Percentiles rank a stretch among this genome's conserved stretches.
Evolutionary conservation across 2,113 vertebrate species (phyloP).

Genomic region (Python bivittatus): DNA sequence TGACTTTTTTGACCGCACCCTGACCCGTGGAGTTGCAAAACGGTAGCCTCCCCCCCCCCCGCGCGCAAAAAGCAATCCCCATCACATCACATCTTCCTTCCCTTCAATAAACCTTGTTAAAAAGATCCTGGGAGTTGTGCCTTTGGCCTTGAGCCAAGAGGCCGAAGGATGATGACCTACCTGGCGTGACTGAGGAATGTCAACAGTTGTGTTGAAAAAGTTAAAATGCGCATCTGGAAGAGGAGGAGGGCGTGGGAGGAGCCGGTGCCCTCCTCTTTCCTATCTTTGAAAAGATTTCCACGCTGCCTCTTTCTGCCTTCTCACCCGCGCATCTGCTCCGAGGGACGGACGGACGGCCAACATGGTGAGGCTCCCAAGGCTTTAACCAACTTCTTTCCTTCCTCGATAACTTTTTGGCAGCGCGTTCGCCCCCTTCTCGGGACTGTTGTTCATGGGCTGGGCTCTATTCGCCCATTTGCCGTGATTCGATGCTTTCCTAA

Average conservation of each 20-base stretch:
- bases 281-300: not conserved
- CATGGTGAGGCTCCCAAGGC: constrained; percentile 58
- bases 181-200: not conserved
- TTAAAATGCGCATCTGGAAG: not conserved
- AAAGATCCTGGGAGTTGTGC: not conserved
- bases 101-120: not conserved
- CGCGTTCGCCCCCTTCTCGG: not conserved
- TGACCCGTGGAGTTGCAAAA: not conserved
- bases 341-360: not conserved
- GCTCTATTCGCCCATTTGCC: not conserved
- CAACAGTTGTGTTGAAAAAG: rapidly evolving
- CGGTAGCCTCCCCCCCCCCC: not conserved
- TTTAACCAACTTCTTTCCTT: rapidly evolving
- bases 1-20: not conserved
- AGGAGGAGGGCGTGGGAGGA: constrained; percentile 38
- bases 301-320: rapidly evolving
- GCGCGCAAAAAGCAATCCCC: not conserved
- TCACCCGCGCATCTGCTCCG: not conserved
- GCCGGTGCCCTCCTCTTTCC: not conserved
- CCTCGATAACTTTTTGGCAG: not conserved
- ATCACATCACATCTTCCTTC: not conserved
- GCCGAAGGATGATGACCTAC: not conserved
- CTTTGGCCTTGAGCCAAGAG: not conserved
- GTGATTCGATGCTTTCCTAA: not conserved
- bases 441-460: not conserved